Percentiles rank a stretch among this genome's conserved stretches.
These are phyloP conservation scores for Centruroides sculpturatus DNA, from an alignment of 1,140 invertebrate species.

Conservation along the genomic window DNA sequence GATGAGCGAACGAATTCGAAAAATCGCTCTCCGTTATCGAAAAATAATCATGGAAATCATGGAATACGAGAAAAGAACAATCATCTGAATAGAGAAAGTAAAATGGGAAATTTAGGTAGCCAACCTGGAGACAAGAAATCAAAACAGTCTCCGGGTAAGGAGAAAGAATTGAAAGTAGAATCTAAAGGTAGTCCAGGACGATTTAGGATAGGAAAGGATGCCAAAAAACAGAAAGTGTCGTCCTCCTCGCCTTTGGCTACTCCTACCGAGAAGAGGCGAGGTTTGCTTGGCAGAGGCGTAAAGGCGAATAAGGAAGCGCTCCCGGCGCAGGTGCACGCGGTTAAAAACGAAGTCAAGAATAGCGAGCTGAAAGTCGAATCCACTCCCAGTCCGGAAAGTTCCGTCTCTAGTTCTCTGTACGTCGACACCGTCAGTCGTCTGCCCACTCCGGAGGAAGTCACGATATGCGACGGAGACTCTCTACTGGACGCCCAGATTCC, in stretches of 20 bases:
- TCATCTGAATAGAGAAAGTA: not conserved
- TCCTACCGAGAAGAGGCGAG: not conserved
- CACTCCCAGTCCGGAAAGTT: conserved; percentile 13
- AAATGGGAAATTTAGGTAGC: conserved; percentile 13
- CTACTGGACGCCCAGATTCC: conserved; percentile 7
- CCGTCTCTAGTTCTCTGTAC: conserved; percentile 14
- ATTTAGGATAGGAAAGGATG: conserved; percentile 1
- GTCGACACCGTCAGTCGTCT: conserved; percentile 15
- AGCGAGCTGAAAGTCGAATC: not conserved
- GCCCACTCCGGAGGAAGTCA: conserved; percentile 8
- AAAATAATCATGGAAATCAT: not conserved
- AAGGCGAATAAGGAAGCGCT: not conserved
- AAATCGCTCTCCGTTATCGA: not conserved
- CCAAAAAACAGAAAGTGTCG: not conserved
- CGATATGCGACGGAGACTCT: conserved; percentile 7
- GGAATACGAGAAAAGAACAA: not conserved
- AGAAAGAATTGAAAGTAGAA: not conserved
- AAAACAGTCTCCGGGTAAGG: not conserved
- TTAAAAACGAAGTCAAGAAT: not conserved
- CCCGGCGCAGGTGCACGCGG: not conserved
- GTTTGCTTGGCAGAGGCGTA: not conserved
- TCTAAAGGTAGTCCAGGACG: not conserved
- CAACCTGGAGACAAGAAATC: conserved; percentile 12
- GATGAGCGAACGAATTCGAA: not conserved
- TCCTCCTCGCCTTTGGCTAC: not conserved